These are phyloP conservation scores for Pristionchus exspectatus DNA, from an alignment of 2,888 invertebrate genomes.

Conservation along the genomic window DNA sequence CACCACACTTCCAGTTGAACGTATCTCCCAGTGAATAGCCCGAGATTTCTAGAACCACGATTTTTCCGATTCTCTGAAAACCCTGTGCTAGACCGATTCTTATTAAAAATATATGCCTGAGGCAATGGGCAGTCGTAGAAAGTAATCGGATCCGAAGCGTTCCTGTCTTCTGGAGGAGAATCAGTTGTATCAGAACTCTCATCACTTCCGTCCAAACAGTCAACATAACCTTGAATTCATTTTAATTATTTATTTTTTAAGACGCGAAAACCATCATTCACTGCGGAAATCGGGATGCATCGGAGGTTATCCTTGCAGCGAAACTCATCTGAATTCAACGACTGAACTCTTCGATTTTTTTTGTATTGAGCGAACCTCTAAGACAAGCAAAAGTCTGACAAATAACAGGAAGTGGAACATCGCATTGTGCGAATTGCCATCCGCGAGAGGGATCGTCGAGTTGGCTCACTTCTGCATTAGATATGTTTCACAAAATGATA, in stretches of 20 bases:
- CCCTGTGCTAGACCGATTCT: background rate
- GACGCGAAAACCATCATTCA: background rate
- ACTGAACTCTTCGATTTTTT: background rate
- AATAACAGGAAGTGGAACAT: background rate
- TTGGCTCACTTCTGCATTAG: background rate
- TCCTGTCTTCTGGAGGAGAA: background rate
- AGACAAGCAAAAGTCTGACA: background rate
- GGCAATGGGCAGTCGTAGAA: background rate
- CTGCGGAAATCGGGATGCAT: background rate
- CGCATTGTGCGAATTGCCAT: constrained; percentile 3
- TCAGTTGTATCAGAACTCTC: background rate
- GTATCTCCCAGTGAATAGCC: background rate
- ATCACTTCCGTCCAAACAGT: background rate
- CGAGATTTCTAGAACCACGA: background rate
- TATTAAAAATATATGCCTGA: background rate
- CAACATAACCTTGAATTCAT: background rate
- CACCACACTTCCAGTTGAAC: background rate
- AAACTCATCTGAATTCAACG: background rate
- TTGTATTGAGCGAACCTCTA: background rate
- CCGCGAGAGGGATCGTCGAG: background rate
- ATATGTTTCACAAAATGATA: background rate
- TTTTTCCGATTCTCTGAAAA: background rate
- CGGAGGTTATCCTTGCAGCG: background rate
- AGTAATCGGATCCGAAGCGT: background rate
- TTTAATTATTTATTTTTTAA: background rate